Conservation (phyloP, 2,888 invertebrate species). For the Crossocerus cetratus region DNA sequence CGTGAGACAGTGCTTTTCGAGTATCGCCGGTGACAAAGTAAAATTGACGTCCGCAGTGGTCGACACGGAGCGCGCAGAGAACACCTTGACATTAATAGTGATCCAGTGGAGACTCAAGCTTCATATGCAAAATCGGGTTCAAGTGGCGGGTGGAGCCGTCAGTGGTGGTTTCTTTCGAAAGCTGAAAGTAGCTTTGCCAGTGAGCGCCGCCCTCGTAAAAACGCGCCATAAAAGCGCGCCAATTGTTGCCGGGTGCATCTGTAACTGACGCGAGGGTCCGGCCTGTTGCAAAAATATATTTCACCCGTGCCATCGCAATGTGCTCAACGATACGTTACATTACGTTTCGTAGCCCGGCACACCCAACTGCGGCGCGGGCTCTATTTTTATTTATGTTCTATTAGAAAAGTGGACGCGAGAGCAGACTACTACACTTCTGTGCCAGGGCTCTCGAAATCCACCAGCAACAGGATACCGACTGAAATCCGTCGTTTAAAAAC, state of each 20-base stretch:
- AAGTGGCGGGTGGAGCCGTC: no score
- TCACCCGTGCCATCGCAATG: constrained; percentile 50
- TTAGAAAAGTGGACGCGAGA: constrained; percentile 20
- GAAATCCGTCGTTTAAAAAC: background rate
- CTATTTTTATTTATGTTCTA: constrained; percentile 62
- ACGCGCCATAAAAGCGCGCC: constrained; percentile 68
- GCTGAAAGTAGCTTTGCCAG: constrained; percentile 14
- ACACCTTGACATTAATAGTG: no score
- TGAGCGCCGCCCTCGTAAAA: constrained; percentile 64
- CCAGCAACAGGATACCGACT: background rate
- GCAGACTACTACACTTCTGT: background rate
- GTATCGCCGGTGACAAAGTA: no score
- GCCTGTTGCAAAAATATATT: constrained; percentile 56
- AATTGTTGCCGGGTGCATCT: constrained; percentile 67
- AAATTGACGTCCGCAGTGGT: no score
- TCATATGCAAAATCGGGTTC: no score
- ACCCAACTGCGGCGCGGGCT: constrained; percentile 37
- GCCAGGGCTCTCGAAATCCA: background rate
- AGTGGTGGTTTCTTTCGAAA: background rate
- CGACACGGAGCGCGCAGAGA: no score
- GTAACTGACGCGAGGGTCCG: constrained; percentile 61
- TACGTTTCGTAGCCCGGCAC: constrained; percentile 50
- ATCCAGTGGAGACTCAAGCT: no score
- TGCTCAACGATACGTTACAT: constrained; percentile 50
- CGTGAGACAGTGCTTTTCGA: no score